These are phyloP conservation scores for Habrosyne pyritoides DNA, from an alignment of 2,888 invertebrate species.

Conservation along the genomic window DNA sequence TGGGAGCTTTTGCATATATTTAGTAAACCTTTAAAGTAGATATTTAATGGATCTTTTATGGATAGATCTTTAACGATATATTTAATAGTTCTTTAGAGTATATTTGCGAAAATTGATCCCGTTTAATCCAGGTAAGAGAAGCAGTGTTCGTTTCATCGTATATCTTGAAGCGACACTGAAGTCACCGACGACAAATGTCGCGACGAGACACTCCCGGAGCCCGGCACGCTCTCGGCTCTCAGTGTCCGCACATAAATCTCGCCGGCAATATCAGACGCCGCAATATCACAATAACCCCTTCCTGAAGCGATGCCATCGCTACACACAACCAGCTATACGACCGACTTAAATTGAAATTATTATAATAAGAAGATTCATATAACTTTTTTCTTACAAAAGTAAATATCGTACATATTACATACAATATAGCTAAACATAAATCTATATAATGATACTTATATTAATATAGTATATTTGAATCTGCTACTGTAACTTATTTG, in stretches of 20 bases:
- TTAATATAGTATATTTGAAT: not conserved
- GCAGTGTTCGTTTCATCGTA: conserved; percentile 3
- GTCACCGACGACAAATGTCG: conserved; percentile 18
- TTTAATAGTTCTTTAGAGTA: no score
- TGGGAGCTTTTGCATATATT: no score
- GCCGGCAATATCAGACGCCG: conserved; percentile 70
- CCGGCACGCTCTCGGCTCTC: conserved; percentile 23
- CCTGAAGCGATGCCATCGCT: conserved; percentile 52
- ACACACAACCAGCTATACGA: conserved; percentile 30
- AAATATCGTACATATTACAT: not conserved
- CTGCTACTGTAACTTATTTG: not conserved
- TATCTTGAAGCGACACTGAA: conserved; percentile 9
- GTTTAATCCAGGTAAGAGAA: no score
- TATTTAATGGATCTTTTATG: no score
- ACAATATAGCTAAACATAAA: no score
- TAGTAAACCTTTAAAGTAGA: no score
- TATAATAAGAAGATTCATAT: conserved; percentile 35
- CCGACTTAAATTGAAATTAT: conserved; percentile 55
- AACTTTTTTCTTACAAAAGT: not conserved
- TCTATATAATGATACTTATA: no score
- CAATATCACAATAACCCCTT: conserved; percentile 74
- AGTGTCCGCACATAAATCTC: conserved; percentile 68
- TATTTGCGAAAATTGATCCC: no score
- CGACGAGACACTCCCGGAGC: conserved; percentile 30
- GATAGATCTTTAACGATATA: no score